These are phyloP conservation scores for Sitta carolinensis DNA, from an alignment of 2,797 vertebrate genomes.

Conservation along the genomic window DNA sequence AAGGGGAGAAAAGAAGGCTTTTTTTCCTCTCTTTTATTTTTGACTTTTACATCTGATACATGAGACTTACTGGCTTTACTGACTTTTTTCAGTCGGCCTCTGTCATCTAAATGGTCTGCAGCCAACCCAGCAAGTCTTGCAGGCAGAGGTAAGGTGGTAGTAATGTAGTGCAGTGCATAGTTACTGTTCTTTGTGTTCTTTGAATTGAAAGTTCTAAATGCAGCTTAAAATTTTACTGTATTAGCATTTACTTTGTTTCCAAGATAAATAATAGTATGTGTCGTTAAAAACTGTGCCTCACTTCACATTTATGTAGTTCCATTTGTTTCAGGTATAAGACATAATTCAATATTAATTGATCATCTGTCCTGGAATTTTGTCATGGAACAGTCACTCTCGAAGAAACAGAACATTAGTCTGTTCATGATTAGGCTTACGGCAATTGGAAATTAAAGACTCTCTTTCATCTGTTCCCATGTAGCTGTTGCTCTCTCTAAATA, in stretches of 20 bases:
- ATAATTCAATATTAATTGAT: background rate
- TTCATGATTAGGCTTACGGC: background rate
- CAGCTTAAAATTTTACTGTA: background rate
- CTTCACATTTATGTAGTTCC: background rate
- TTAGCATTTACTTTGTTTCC: background rate
- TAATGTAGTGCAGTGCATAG: background rate
- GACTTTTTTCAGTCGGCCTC: conserved; percentile 82
- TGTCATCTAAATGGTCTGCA: conserved; percentile 91
- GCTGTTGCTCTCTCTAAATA: background rate
- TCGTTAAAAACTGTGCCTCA: background rate
- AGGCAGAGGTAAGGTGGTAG: conserved; percentile 83
- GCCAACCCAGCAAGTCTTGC: conserved; percentile 78
- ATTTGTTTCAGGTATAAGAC: background rate
- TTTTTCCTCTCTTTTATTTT: background rate
- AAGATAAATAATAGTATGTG: background rate
- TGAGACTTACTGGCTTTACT: background rate
- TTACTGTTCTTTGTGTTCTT: background rate
- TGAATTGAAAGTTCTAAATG: background rate
- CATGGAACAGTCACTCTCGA: background rate
- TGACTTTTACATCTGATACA: background rate
- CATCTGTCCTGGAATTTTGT: background rate
- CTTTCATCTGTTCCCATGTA: background rate
- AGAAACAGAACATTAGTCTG: background rate
- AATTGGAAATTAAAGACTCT: background rate
- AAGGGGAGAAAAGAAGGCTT: background rate